Evolutionary conservation across 2,113 vertebrate genomes (phyloP).

Genomic region (Xenotilapia flavipinnis): DNA sequence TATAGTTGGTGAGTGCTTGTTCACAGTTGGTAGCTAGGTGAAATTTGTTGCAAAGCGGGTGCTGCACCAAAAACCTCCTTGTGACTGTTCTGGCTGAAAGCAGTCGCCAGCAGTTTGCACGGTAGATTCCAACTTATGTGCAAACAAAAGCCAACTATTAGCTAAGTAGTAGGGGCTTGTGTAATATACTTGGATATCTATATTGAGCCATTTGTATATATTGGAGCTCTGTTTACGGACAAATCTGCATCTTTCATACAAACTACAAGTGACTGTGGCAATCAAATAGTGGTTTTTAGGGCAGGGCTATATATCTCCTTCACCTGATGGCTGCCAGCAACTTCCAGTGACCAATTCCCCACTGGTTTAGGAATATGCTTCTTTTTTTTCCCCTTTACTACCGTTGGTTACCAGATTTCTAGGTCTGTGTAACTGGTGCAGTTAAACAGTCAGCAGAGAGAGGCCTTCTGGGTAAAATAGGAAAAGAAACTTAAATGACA

Average conservation of each 20-base stretch:
- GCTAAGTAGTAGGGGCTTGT: not conserved
- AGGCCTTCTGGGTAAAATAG: not conserved
- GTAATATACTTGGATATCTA: not conserved
- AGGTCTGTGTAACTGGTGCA: not conserved
- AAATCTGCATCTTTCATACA: not conserved
- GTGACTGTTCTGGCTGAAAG: not conserved
- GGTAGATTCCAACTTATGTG: not conserved
- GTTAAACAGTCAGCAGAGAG: not conserved
- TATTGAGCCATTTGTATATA: not conserved
- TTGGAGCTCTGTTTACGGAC: accelerated
- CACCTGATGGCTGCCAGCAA: not conserved
- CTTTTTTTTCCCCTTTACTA: accelerated
- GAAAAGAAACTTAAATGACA: not conserved
- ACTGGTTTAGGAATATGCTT: not conserved
- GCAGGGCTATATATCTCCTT: not conserved
- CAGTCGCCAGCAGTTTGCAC: not conserved
- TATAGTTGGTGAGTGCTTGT: not conserved
- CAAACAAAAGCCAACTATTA: not conserved
- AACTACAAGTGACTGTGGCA: not conserved
- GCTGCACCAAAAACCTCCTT: not conserved
- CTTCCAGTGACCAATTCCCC: not conserved
- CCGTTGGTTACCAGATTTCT: not conserved
- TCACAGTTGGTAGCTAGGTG: not conserved
- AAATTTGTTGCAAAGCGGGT: not conserved
- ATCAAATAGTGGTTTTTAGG: not conserved